Evolutionary conservation across 1,140 invertebrate genomes (phyloP).

Genomic region (Cyclina sinensis): DNA sequence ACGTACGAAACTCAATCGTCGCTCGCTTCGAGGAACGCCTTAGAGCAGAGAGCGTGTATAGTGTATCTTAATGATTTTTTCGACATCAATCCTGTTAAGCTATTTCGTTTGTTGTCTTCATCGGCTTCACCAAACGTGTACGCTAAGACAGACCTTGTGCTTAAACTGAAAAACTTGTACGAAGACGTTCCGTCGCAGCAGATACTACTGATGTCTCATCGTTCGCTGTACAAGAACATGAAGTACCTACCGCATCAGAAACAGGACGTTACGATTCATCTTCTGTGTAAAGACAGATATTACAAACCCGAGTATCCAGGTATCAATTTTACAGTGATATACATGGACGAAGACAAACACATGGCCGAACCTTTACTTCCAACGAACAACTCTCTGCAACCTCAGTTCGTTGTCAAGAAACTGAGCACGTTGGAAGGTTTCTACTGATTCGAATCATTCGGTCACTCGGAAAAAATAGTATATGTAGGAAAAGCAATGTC

Average conservation of each 20-base stretch:
- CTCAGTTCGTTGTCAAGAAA: slow-evolving; percentile 12
- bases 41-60: slow-evolving; percentile 14
- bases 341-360: slow-evolving; percentile 24
- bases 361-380: not conserved
- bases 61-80: slow-evolving; percentile 29
- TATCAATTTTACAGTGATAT: slow-evolving; percentile 17
- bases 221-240: not conserved
- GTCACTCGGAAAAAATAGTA: too few relatives aligned
- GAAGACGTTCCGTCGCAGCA: not conserved
- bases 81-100: slow-evolving; percentile 9
- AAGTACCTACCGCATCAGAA: not conserved
- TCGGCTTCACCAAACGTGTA: not conserved
- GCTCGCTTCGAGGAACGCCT: not conserved
- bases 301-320: slow-evolving; percentile 20
- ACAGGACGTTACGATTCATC: slow-evolving; percentile 3
- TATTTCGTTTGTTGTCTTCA: slow-evolving; percentile 14
- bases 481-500: too few relatives aligned
- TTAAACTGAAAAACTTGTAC: not conserved
- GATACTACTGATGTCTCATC: not conserved
- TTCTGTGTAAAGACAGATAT: not conserved
- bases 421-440: slow-evolving; percentile 3
- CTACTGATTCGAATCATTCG: not conserved
- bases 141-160: not conserved
- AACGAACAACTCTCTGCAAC: not conserved
- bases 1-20: not conserved